Evolutionary conservation across 2,888 invertebrate species (phyloP).

Genomic region (Patella pellucida): DNA sequence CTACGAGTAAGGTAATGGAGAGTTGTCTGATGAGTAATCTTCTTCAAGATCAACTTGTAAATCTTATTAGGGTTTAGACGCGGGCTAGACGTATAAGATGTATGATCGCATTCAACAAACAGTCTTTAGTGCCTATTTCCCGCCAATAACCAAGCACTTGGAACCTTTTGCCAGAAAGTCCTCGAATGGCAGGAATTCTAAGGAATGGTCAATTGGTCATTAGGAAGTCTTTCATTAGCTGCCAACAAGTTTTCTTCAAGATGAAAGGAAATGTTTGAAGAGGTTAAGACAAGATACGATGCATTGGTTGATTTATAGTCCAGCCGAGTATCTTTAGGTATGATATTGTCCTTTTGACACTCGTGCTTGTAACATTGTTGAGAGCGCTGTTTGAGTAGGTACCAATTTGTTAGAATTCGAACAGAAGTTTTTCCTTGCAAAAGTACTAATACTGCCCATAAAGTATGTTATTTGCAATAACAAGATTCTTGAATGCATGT

Average conservation of each 20-base stretch:
- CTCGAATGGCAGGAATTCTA: neutral
- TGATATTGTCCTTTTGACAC: neutral
- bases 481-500: no score
- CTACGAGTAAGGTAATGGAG: neutral
- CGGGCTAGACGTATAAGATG: neutral
- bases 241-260: constrained; percentile 6
- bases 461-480: no score
- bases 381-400: no score
- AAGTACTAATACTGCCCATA: no score
- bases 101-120: neutral
- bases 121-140: neutral
- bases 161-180: neutral
- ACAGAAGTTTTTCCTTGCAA: no score
- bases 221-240: constrained; percentile 1
- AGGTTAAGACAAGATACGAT: neutral
- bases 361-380: no score
- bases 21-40: neutral
- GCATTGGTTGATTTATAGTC: constrained; percentile 1
- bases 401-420: no score
- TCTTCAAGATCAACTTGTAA: neutral
- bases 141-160: neutral
- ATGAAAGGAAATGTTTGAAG: neutral
- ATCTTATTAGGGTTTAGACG: neutral
- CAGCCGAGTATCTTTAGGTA: neutral
- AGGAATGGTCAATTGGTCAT: constrained; percentile 1